Base-by-base conservation (phyloP, 2,113 vertebrate species). In the Eleginops maclovinus region DNA sequence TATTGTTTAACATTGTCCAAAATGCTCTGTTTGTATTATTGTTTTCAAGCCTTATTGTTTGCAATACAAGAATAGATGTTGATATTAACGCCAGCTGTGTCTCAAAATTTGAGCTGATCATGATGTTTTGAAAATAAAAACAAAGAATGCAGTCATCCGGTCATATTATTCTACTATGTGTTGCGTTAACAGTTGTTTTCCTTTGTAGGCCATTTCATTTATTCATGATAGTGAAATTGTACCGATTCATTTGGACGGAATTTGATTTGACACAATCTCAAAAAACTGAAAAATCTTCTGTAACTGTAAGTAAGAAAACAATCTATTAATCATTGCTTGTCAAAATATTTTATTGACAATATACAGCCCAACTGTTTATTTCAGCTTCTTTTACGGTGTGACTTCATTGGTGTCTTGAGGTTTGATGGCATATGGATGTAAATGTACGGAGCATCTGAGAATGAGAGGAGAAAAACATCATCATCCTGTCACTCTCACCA, bases 361-460 rank as follows among this genome's bases (percentile, higher is more conserved):
- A 16, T 11, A 26, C 36, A 54, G 31, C 46, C 22, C 46, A 21
- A 49, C 40, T 24, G 49, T 94, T 93, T 96, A 98, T 93, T 98
- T 98, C 93, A 98, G 95, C 96, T 98, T 98, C 97, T 99, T 99
- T 95, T 99, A 98, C 91, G 97, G 97, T 50, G 97, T 96, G 89
- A 98, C 94, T 87, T 99, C 98, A 92, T 97, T 98, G 93, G 97
- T 98, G 93, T 98, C 95, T 98, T 99, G 79, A 97, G 97, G 87
- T 93, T 99, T 99, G 55, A 98, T 96, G 0, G 97, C 97, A 1
- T 96, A 97, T 11, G 97, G 96, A 72, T 98, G 97, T 90, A 98
- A 95, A 82, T 97, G 96, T 41, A 97, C 97, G 0, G 97, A 98
- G 86, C 98, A 98, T 87, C 96, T 96, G 91, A 64, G 12, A 7